Evolutionary conservation across 2,797 vertebrate genomes (phyloP), one percentile per base, ranked within the genome.

Genomic region (Mionectes olivaceus): DNA sequence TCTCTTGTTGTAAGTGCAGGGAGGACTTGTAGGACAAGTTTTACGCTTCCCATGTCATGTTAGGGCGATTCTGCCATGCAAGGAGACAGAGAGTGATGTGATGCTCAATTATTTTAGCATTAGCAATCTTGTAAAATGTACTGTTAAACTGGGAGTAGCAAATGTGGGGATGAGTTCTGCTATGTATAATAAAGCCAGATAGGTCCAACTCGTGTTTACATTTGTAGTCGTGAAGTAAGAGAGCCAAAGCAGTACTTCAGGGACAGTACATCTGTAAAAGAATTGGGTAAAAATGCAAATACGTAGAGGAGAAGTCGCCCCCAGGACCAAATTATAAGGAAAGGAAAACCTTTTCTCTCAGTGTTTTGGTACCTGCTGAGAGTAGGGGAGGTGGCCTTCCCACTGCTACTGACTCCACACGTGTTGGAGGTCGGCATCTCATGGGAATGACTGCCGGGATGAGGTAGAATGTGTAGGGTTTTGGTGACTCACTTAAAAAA

Each of bases 141-240:
- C 83, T 90, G 49, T 89, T 84, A 79, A 93, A 10, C 44, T 95
- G 86, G 86, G 77, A 92, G 44, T 82, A 92, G 83, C 83, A 73
- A 89, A 83, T 67, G 44, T 2, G 5, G 41, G 52, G 44, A 73
- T 60, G 78, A 82, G 25, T 67, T 92, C 64, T 91, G 37, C 68
- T 67, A 22, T 33, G 21, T 78, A 3, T 33, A 73, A 50, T 39
- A 50, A 83, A 85, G 30, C 32, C 21, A 56, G 41, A 11, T 76
- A 32, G 44, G 22, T 86, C 50, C 44, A 61, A 39, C 60, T 82
- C 56, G 46, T 75, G 43, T 83, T 90, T 64, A 3, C 50, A 11
- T 43, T 75, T 41, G 60, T 74, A 84, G 28, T 67, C 1, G 3
- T 44, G 30, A 84, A 59, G 21, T 64, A 81, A 79, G 82, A 74